A percentile compares a stretch with the other conserved stretches of the same genome.
Evolutionary conservation across 2,113 vertebrate species (phyloP).

Genomic region (Caranx melampygus): DNA sequence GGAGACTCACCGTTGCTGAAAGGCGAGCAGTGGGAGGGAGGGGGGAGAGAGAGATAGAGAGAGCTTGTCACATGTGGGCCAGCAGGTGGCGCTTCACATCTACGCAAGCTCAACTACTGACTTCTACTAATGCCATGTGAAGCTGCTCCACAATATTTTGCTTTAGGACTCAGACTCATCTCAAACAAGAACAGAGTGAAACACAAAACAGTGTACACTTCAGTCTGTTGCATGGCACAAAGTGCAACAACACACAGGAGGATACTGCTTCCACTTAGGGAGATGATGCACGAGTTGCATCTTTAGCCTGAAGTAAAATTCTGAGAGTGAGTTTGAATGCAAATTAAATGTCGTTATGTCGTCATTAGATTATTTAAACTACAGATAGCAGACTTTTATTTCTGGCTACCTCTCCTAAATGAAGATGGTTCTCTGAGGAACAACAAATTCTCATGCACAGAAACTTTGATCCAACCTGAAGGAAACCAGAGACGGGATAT

Average conservation of each 20-base stretch:
- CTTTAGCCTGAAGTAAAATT: background rate
- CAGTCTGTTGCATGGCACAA: background rate
- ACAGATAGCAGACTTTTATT: too few species aligned
- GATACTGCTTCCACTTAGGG: background rate
- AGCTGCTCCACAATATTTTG: background rate
- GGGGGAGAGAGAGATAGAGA: background rate
- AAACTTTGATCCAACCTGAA: background rate
- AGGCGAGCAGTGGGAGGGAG: background rate
- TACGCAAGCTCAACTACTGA: background rate
- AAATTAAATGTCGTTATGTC: background rate
- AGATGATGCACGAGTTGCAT: background rate
- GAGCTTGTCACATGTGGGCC: constrained; percentile 25
- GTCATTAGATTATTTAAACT: background rate
- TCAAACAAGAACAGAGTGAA: constrained; percentile 1
- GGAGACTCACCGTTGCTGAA: constrained; percentile 89
- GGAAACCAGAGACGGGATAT: background rate
- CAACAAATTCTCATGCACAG: background rate
- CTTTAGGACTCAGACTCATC: background rate
- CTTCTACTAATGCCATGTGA: background rate
- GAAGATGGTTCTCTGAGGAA: background rate
- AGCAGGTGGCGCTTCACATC: constrained; percentile 61
- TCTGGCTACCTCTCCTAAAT: too few species aligned
- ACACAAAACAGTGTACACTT: background rate
- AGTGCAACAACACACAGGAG: background rate
- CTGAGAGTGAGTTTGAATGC: background rate